Base-by-base conservation (phyloP, 2,797 vertebrate species). In the Lagocephalus sceleratus region DNA sequence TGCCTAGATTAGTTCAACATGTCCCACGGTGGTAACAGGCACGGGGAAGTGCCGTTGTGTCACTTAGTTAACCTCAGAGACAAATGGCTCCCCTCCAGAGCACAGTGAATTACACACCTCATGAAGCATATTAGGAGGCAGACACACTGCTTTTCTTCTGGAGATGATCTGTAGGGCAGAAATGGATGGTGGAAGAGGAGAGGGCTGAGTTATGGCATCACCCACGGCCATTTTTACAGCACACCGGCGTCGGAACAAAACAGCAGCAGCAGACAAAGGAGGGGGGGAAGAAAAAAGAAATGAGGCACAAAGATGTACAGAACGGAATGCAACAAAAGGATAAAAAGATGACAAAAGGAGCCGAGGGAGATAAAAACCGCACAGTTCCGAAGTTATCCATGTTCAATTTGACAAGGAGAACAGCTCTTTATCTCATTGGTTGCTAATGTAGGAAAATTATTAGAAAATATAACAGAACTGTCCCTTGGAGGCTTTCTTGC, bases 31-130 rank as follows among this genome's bases (percentile, higher is more conserved):
- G 88, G 83, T 89, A 92, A 90, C 83, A 85, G 92, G 88, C 80
- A 78, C 41, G 85, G 86, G 92, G 88, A 90, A 92, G 90, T 79
- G 82, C 82, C 82, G 92, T 93, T 92, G 87, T 91, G 87, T 90
- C 85, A 91, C 86, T 93, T 95, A 93, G 92, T 93, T 94, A 94
- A 94, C 92, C 88, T 86, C 77, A 75, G 84, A 94, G 92, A 93
- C 89, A 90, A 93, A 95, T 92, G 89, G 85, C 87, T 87, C 83
- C 87, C 86, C 90, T 75, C 91, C 82, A 85, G 90, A 89, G 88
- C 87, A 87, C 87, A 89, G 90, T 91, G 91, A 93, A 93, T 95
- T 93, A 94, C 90, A 87, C 90, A 94, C 91, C 93, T 94, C 92
- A 91, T 90, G 91, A 93, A 92, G 91, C 91, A 92, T 92, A 95